Base-by-base conservation (phyloP, 2,797 vertebrate genomes). In the Craterocephalus amniculus region DNA sequence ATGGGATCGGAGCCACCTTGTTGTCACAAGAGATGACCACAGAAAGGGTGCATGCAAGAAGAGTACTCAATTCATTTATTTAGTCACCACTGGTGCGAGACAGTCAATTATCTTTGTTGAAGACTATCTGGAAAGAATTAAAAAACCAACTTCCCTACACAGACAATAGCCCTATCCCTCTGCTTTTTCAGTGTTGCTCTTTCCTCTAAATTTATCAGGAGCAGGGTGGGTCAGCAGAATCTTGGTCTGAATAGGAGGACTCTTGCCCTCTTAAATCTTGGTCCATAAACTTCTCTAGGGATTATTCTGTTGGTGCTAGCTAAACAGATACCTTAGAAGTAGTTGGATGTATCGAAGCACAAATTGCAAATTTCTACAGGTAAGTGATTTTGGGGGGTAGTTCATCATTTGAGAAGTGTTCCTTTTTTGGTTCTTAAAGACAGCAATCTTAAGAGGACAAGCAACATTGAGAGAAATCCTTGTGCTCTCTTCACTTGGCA, bases 401-500 rank as follows among this genome's bases (percentile, higher is more conserved):
- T 83, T 81, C 82, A 75, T 83, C 72, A 58, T 88, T 83, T 85
- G 51, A 75, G 76, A 78, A 76, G 83, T 87, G 83, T 85, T 91
- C 84, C 69, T 88, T 58, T 60, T 74, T 84, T 80, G 71, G 83
- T 91, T 91, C 88, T 92, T 90, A 91, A 89, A 94, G 89, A 95
- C 91, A 93, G 87, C 87, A 90, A 95, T 94, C 90, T 92, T 87
- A 93, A 85, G 83, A 93, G 94, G 93, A 94, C 93, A 94, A 94
- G 93, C 91, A 91, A 94, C 90, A 81, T 83, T 76, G 89, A 93
- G 82, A 92, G 79, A 88, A 78, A 83, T 72, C 54, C 85, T 79
- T 83, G 59, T 64, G 58, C 79, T 83, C 84, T 89, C 79, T 95
- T 99, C 96, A 99, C 95, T 97, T 98, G 93, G 95, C 95, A 70